Base-by-base conservation (phyloP, 2,888 invertebrate genomes). In the Drosophila mimica region DNA sequence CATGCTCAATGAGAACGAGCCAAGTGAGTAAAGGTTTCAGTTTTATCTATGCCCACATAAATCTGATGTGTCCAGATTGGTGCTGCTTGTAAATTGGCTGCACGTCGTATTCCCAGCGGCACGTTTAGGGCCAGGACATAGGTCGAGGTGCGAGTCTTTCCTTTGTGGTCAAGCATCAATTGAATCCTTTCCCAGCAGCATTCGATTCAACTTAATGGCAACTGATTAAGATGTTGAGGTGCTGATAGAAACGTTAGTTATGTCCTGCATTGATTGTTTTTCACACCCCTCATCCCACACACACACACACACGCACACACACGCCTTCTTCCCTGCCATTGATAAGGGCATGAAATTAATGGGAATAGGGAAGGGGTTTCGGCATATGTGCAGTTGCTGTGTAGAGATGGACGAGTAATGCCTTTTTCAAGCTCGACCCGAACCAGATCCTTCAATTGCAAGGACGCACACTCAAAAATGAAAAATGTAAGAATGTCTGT, bases 1-100 rank as follows among this genome's bases (percentile, higher is more conserved):
- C 0, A 93, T 95, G 80, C 93, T 94, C 73, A 94, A 94, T 70
- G 94, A 94, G 79, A 93, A 94, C 56, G 93, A 93, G 59, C 93
- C 93, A 84, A 92, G 93, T 93, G 80, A 92, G 92, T 92, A 51
- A 58, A 59, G 17, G 28, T n/a, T 28, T 31, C 9, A n/a, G 11
- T 34, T 13, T 68, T 76, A 89, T 79, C 83, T 86, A 31, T 57
- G 52, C 34, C 31, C 69, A 70, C 82, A 88, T 88, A 88, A 88
- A 88, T 88, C 81, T 81, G 70, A 70, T 53, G 61, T 59, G 66
- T 65, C 66, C 69, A 79, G 88, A 82, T 84, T 84, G 72, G 79
- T 79, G 57, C 79, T 86, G 84, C 82, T 84, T 86, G 87, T 79
- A 89, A 87, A 85, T 85, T 87, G 84, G 63, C 58, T 68, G 82